Percentiles rank a stretch among this genome's conserved stretches.
These are phyloP conservation scores for Crambe crambe DNA, from an alignment of 37 sponge, comb jelly and placozoan species.

Conservation along the genomic window DNA sequence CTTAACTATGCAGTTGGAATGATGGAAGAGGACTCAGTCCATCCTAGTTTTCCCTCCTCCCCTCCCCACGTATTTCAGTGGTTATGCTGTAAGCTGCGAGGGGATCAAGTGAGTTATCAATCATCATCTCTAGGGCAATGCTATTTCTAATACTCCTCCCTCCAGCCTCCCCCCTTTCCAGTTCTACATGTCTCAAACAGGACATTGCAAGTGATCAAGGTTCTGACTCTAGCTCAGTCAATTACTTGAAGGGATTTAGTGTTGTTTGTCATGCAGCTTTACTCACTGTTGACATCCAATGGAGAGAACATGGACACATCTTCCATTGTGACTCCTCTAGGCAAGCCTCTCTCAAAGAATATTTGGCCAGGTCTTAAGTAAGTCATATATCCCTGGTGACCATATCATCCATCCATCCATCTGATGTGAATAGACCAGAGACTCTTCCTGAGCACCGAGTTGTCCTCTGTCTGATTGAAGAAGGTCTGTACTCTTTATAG, in stretches of 20 bases:
- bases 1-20: background rate
- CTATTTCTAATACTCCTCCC: background rate
- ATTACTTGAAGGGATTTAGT: background rate
- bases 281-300: conserved; percentile 1
- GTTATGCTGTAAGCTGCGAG: conserved; percentile 8
- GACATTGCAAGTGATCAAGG: conserved; percentile 33
- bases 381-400: no score
- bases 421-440: no score
- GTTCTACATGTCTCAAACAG: conserved; percentile 28
- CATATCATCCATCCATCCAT: no score
- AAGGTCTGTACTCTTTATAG: conserved; percentile 26
- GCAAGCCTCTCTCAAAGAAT: background rate
- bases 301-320: background rate
- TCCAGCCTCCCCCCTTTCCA: conserved; percentile 31
- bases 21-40: conserved; percentile 4
- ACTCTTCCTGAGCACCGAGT: conserved; percentile 30
- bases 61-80: conserved; percentile 40
- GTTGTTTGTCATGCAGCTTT: conserved; percentile 6
- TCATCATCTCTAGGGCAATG: background rate
- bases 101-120: background rate
- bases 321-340: background rate
- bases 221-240: background rate
- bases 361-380: no score
- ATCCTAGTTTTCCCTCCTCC: background rate
- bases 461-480: conserved; percentile 39